Percentiles rank a stretch among this genome's conserved stretches.
phyloP scores from a whole-genome alignment of 2,888 invertebrate species.

The Ditula angustiorana region DNA sequence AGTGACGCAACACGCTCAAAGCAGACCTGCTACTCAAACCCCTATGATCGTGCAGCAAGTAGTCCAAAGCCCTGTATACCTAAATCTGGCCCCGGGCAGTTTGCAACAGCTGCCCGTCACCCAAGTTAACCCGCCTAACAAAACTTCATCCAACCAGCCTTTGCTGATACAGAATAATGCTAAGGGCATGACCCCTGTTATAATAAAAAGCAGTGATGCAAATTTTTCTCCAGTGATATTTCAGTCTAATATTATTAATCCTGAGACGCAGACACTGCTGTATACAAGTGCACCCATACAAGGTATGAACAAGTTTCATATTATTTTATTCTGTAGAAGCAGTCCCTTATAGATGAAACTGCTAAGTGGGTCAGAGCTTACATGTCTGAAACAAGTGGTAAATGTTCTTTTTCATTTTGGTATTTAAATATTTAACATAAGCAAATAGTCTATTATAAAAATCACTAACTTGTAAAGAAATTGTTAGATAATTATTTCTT shows the following conservation, averaged over 20 bases:
- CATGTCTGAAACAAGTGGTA: too few relatives aligned
- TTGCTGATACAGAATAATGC: constrained; percentile 71
- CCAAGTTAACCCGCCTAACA: constrained; percentile 58
- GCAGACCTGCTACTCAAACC: constrained; percentile 54
- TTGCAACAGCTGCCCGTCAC: constrained; percentile 64
- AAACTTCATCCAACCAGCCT: constrained; percentile 62
- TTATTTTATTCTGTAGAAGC: background rate
- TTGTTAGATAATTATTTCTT: too few relatives aligned
- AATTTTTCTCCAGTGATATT: constrained; percentile 86
- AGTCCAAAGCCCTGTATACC: constrained; percentile 74
- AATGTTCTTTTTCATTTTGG: too few relatives aligned
- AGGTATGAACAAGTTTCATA: constrained; percentile 56
- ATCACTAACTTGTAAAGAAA: too few relatives aligned
- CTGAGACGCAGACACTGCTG: constrained; percentile 79
- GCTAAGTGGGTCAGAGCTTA: too few relatives aligned
- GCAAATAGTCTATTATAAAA: too few relatives aligned
- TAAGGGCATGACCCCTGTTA: constrained; percentile 71
- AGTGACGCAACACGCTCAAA: constrained; percentile 65
- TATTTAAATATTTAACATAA: too few relatives aligned
- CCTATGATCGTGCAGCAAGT: constrained; percentile 79
- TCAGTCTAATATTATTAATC: constrained; percentile 87
- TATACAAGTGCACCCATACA: constrained; percentile 78
- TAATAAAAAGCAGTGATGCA: constrained; percentile 75
- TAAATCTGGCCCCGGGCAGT: constrained; percentile 69
- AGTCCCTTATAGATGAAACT: too few relatives aligned